Base-by-base conservation (phyloP, 64 coral and sea anemone genomes). In the Montipora efflorescens region DNA sequence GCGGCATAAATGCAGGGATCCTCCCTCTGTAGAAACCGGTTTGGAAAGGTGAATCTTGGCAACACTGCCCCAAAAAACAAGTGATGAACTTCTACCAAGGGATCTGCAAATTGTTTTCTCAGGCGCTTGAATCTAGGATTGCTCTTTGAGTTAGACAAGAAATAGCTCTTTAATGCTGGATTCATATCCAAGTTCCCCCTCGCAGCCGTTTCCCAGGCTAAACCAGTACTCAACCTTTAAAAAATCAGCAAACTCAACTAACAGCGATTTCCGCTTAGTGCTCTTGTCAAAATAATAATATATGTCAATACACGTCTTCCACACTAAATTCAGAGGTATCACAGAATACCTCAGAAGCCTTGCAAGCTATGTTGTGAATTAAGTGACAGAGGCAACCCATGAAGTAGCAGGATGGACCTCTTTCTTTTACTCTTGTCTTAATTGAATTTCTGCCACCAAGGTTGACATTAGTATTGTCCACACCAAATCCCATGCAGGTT, bases 351-450 rank as follows among this genome's bases (percentile, higher is more conserved):
- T 91, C 79, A 28, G 90, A 91, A 19, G 90, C 90, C 53, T 67
- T 90, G 75, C 76, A 90, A 43, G 76, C 74, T 78, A 90, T 20
- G 18, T 89, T 89, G 74, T 90, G 75, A 66, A 79, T 78, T 90
- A 78, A 90, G 55, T 83, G 90, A 91, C 90, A 91, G 64, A 67
- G 79, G 78, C 79, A 91, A 53, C 78, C 90, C 67, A 91, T 83
- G 67, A 91, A 67, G 67, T 91, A 91, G 81, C 81, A 84, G 66
- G 57, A 61, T 45, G 81, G 81, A 84, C 66, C 9, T 64, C 46
- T 87, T 66, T 85, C 7, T 48, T 78, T 85, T 23, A 93, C 91
- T 79, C 82, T 48, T 79, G 91, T 93, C 73, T 49, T 78, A 11
- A 93, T 87, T 57, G 82, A 87, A 75, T 93, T 93, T 61, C 83